Evolutionary conservation across 2,797 vertebrate genomes (phyloP).

Genomic region (Channa striata): DNA sequence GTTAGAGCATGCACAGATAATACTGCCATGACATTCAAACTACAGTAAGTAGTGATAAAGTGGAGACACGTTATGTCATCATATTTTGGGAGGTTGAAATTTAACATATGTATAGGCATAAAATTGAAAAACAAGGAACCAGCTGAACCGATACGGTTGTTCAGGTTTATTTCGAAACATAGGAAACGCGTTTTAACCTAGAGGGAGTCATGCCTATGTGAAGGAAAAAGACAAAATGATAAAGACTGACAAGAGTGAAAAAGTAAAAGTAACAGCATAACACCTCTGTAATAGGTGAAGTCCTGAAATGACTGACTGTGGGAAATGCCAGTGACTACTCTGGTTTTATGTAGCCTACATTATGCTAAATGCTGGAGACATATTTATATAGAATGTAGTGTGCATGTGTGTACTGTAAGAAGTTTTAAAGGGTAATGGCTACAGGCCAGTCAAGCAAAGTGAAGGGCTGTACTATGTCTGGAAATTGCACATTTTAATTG

Average conservation of each 20-base stretch:
- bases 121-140: slow-evolving; percentile 49
- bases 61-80: slow-evolving; percentile 1
- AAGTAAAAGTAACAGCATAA: slow-evolving; percentile 46
- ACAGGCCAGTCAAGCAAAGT: slow-evolving; percentile 42
- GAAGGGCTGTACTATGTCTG: slow-evolving; percentile 59
- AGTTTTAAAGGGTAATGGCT: slow-evolving; percentile 69
- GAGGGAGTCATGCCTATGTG: background rate
- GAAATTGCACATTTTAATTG: slow-evolving; percentile 44
- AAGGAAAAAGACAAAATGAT: slow-evolving; percentile 10
- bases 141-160: slow-evolving; percentile 19
- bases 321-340: slow-evolving; percentile 55
- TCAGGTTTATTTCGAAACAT: slow-evolving; percentile 44
- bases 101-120: background rate
- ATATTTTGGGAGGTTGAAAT: slow-evolving; percentile 8
- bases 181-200: slow-evolving; percentile 1
- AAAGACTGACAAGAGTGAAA: slow-evolving; percentile 32
- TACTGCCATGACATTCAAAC: background rate
- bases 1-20: background rate
- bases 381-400: slow-evolving; percentile 48
- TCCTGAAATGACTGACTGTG: slow-evolving; percentile 73
- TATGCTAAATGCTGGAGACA: slow-evolving; percentile 61
- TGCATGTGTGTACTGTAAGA: slow-evolving; percentile 28
- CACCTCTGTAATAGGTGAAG: slow-evolving; percentile 54
- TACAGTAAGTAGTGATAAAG: background rate
- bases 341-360: slow-evolving; percentile 70